Evolutionary conservation across 2,797 vertebrate genomes (phyloP).

Genomic region (Helostoma temminkii): DNA sequence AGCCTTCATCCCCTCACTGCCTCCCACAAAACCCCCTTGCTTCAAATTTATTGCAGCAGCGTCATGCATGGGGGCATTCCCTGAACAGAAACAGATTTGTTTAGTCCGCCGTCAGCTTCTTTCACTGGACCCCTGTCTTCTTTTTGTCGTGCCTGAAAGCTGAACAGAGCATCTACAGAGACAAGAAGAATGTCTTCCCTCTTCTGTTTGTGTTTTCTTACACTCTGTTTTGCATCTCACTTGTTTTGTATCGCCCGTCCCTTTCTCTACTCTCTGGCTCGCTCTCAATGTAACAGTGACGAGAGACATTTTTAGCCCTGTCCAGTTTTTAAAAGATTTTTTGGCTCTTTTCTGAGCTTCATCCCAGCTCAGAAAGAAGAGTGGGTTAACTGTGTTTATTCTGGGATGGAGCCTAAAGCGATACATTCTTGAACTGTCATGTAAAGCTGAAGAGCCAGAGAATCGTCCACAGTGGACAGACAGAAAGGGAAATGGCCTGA

Average conservation of each 20-base stretch:
- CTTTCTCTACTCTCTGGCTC: conserved; percentile 35
- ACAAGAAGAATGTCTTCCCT: conserved; percentile 60
- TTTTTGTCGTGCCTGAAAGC: conserved; percentile 62
- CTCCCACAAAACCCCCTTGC: neutral
- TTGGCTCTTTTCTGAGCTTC: conserved; percentile 56
- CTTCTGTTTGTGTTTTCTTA: conserved; percentile 57
- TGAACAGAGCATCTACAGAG: conserved; percentile 58
- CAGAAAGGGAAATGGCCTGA: conserved; percentile 35
- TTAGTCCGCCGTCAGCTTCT: conserved; percentile 70
- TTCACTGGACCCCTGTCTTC: conserved; percentile 59
- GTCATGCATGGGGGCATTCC: conserved; percentile 78
- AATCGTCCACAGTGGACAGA: conserved; percentile 43
- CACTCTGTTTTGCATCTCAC: conserved; percentile 47
- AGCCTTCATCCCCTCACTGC: neutral
- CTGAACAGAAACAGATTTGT: conserved; percentile 84
- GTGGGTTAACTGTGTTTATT: conserved; percentile 49
- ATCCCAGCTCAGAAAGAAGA: too few species aligned
- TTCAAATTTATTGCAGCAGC: conserved; percentile 53
- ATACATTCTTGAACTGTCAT: conserved; percentile 62
- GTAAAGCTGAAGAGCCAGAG: conserved; percentile 39
- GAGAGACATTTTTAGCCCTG: conserved; percentile 52
- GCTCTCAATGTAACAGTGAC: conserved; percentile 51
- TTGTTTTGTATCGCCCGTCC: conserved; percentile 22
- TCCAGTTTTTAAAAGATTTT: conserved; percentile 54
- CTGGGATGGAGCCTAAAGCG: conserved; percentile 62